Percentiles rank a stretch among this genome's conserved stretches.
phyloP scores from a whole-genome alignment of 2,888 invertebrate species.

The Nomada ruficornis region DNA sequence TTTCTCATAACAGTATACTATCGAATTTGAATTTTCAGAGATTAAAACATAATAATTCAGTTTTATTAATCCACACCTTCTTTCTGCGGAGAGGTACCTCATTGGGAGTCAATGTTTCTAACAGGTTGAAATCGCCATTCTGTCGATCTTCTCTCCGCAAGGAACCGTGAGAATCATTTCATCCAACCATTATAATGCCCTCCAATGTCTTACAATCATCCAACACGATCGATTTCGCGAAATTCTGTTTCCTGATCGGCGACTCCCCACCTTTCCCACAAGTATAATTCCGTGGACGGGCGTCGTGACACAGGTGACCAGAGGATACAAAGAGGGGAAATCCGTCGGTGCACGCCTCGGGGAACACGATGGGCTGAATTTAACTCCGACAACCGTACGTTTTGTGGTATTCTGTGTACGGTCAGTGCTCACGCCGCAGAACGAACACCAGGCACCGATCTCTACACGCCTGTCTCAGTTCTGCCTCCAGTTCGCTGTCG shows the following conservation, averaged over 20 bases:
- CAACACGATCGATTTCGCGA: not conserved
- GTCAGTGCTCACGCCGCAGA: constrained; percentile 74
- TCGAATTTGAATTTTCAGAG: too few species aligned
- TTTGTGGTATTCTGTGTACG: constrained; percentile 73
- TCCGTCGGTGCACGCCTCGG: constrained; percentile 71
- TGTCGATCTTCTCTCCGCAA: not conserved
- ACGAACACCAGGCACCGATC: constrained; percentile 71
- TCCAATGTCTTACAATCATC: not conserved
- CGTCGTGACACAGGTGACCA: constrained; percentile 63
- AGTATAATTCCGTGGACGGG: constrained; percentile 42
- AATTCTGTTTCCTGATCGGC: not conserved
- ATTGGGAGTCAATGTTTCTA: too few species aligned
- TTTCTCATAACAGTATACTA: too few species aligned
- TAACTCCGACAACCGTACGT: constrained; percentile 75
- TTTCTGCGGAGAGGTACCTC: too few species aligned
- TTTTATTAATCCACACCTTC: too few species aligned
- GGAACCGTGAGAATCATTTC: not conserved
- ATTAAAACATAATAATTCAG: too few species aligned
- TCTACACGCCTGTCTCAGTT: constrained; percentile 60
- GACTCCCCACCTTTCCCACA: constrained; percentile 31
- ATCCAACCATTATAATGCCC: not conserved
- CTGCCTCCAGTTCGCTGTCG: constrained; percentile 77
- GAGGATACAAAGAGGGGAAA: constrained; percentile 59
- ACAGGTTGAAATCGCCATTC: too few species aligned
- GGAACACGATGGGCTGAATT: constrained; percentile 77